Evolutionary conservation across 2,797 vertebrate genomes (phyloP).

Genomic region (Cryptoblepharus egeriae): DNA sequence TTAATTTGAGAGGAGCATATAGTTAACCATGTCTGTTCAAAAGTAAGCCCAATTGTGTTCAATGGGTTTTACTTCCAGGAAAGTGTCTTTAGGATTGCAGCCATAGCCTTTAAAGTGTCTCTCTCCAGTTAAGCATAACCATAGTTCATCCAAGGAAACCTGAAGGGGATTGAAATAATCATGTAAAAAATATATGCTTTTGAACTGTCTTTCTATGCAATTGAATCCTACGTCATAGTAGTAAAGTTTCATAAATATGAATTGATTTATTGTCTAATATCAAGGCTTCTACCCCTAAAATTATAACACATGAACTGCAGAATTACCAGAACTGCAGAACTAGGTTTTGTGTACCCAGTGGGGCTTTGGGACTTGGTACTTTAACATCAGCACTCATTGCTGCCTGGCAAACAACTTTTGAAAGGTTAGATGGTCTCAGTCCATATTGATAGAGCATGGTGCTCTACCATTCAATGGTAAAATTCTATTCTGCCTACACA

Average conservation of each 20-base stretch:
- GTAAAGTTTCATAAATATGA: background rate
- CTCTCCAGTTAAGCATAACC: background rate
- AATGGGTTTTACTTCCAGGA: too few relatives aligned
- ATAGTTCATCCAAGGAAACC: background rate
- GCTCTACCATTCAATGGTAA: background rate
- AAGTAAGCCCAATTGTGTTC: too few relatives aligned
- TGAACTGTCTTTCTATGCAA: background rate
- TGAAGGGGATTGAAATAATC: background rate
- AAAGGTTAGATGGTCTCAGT: background rate
- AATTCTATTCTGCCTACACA: background rate
- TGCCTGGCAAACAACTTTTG: background rate
- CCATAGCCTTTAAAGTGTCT: background rate
- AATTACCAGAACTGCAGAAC: background rate
- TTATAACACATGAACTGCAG: background rate
- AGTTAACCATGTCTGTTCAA: too few relatives aligned
- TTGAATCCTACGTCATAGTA: background rate
- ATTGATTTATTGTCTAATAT: background rate
- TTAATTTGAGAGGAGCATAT: background rate
- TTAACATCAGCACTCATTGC: background rate
- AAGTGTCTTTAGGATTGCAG: too few relatives aligned
- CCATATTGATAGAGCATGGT: too few relatives aligned
- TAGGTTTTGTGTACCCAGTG: background rate
- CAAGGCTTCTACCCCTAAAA: background rate
- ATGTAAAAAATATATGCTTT: background rate
- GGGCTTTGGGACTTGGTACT: background rate